These are phyloP conservation scores for Tribolium freemani DNA, from an alignment of 2,888 invertebrate species.

Conservation along the genomic window DNA sequence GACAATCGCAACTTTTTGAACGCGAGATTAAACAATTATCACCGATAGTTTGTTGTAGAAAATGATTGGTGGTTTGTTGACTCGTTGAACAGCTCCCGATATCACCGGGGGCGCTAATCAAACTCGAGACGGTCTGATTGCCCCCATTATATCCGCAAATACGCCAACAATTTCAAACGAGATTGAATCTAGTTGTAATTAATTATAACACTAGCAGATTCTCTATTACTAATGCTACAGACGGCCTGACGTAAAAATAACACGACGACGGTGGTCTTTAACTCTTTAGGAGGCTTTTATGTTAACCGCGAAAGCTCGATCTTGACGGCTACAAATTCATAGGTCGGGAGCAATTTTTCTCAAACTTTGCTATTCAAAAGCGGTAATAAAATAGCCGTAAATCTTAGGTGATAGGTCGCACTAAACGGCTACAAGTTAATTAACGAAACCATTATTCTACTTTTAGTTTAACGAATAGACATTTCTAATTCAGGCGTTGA, in stretches of 20 bases:
- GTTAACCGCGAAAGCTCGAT: slow-evolving; percentile 3
- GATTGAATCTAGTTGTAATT: background rate
- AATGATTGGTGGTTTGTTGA: slow-evolving; percentile 22
- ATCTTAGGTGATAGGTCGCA: too few species aligned
- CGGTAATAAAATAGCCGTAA: too few species aligned
- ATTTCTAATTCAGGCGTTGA: too few species aligned
- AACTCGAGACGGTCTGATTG: slow-evolving; percentile 27
- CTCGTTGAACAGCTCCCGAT: slow-evolving; percentile 26
- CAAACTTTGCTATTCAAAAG: too few species aligned
- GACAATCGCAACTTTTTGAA: slow-evolving; percentile 19
- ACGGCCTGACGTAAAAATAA: background rate
- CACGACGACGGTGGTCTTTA: slow-evolving; percentile 17
- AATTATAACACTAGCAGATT: background rate
- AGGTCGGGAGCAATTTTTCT: background rate
- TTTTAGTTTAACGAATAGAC: too few species aligned
- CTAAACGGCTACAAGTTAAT: too few species aligned
- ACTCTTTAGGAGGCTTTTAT: slow-evolving; percentile 2
- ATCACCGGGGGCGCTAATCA: slow-evolving; percentile 42
- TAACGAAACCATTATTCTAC: too few species aligned
- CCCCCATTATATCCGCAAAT: slow-evolving; percentile 19
- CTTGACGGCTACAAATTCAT: slow-evolving; percentile 12
- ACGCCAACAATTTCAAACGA: background rate
- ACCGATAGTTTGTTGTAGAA: background rate
- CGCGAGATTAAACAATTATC: slow-evolving; percentile 31
- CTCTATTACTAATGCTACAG: background rate